Evolutionary conservation across 1,140 invertebrate species (phyloP).

Genomic region (Calephelis nemesis): DNA sequence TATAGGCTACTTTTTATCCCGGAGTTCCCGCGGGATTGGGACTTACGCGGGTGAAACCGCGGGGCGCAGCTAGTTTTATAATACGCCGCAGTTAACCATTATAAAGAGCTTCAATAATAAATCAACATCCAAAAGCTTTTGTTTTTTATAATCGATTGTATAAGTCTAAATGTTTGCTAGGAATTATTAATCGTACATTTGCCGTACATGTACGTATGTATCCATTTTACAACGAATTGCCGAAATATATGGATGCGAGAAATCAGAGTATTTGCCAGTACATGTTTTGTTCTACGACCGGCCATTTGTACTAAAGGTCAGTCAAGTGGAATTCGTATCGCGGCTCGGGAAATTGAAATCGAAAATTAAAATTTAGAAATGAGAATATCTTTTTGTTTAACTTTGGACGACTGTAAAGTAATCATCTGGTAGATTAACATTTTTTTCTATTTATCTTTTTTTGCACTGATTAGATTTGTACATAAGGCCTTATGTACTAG

Average conservation of each 20-base stretch:
- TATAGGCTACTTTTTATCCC: no score
- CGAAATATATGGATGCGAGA: not conserved
- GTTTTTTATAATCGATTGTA: no score
- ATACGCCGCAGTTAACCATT: no score
- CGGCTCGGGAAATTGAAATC: conserved; percentile 34
- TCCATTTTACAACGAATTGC: not conserved
- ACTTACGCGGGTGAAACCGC: no score
- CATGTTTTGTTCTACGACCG: conserved; percentile 29
- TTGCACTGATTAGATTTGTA: not conserved
- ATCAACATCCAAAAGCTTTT: no score
- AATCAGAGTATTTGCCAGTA: conserved; percentile 20
- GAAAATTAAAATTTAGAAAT: conserved; percentile 38
- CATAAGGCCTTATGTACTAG: not conserved
- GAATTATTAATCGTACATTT: not conserved
- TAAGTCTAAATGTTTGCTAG: no score
- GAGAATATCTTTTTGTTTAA: conserved; percentile 13
- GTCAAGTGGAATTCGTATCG: conserved; percentile 33
- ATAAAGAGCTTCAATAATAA: no score
- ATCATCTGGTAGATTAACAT: not conserved
- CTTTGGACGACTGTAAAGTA: not conserved
- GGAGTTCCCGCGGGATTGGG: no score
- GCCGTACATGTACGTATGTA: not conserved
- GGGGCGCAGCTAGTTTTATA: not conserved
- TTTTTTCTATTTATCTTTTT: no score
- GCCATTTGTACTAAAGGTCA: conserved; percentile 30